Evolutionary conservation across 2,113 vertebrate species (phyloP).

Genomic region (Glaucidium brasilianum): DNA sequence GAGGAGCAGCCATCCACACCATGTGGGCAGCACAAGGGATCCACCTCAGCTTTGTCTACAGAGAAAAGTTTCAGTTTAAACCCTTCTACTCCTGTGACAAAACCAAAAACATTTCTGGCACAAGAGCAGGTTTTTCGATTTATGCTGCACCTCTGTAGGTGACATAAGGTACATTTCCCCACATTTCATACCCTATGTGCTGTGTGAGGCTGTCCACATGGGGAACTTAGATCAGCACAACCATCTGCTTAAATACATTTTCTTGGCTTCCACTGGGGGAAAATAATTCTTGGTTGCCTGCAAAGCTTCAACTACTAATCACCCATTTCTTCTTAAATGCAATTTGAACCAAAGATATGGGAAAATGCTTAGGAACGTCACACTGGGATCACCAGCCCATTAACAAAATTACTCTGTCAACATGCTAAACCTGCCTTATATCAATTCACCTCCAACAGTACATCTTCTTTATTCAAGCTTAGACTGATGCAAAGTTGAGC

Average conservation of each 20-base stretch:
- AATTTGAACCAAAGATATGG: background rate
- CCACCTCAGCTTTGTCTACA: background rate
- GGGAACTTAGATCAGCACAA: background rate
- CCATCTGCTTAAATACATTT: background rate
- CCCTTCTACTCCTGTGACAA: background rate
- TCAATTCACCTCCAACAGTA: background rate
- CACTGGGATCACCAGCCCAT: background rate
- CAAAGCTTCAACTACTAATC: background rate
- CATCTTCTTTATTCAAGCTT: background rate
- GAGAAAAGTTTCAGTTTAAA: background rate
- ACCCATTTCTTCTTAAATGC: background rate
- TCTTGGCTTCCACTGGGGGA: background rate
- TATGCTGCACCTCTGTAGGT: background rate
- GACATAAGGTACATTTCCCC: background rate
- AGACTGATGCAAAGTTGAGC: background rate
- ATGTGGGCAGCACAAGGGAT: fast-evolving
- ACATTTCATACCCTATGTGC: background rate
- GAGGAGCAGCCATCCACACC: background rate
- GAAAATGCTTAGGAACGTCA: background rate
- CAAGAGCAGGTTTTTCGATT: background rate
- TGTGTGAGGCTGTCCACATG: background rate
- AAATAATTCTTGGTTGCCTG: background rate
- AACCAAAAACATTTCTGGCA: background rate
- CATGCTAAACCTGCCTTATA: background rate
- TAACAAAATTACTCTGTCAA: background rate